phyloP scores from a whole-genome alignment of 2,888 invertebrate species.

The Pomacea canaliculata region DNA sequence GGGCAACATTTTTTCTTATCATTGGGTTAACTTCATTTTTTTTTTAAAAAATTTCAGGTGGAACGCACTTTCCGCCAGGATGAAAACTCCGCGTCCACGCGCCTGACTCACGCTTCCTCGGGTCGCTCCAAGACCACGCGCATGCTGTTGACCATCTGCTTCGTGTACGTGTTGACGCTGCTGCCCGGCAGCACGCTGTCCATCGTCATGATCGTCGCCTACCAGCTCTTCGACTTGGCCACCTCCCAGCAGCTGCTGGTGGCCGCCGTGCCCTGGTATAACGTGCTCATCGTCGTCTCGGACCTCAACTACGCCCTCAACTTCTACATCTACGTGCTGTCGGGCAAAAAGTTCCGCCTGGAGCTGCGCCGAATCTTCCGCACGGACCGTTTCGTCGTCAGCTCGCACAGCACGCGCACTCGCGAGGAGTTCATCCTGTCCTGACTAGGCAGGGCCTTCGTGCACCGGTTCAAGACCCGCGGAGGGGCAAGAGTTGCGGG shows the following conservation, averaged over 20 bases:
- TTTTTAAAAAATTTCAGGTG: constrained; percentile 1
- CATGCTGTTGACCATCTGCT: constrained; percentile 50
- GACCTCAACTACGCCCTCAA: constrained; percentile 54
- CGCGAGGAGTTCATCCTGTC: constrained; percentile 26
- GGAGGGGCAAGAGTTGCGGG: neutral
- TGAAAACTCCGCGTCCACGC: constrained; percentile 36
- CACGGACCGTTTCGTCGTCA: constrained; percentile 16
- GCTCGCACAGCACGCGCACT: constrained; percentile 17
- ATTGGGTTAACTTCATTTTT: no score
- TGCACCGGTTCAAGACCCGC: neutral
- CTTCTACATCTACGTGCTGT: constrained; percentile 58
- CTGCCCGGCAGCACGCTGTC: constrained; percentile 45
- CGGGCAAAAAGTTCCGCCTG: constrained; percentile 50
- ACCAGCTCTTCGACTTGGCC: constrained; percentile 19
- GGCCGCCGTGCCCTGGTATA: constrained; percentile 35
- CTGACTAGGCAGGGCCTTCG: constrained; percentile 19
- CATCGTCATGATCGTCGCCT: constrained; percentile 36
- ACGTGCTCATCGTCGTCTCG: constrained; percentile 42
- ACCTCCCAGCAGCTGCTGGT: constrained; percentile 27
- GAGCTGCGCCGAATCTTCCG: constrained; percentile 36
- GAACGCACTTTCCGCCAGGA: constrained; percentile 24
- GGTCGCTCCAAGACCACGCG: constrained; percentile 50
- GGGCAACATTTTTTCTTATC: no score
- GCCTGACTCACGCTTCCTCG: constrained; percentile 31
- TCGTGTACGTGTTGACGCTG: constrained; percentile 46